Percentiles rank a stretch among this genome's conserved stretches.
Evolutionary conservation across 2,113 vertebrate genomes (phyloP).

Genomic region (Heptranchias perlo): DNA sequence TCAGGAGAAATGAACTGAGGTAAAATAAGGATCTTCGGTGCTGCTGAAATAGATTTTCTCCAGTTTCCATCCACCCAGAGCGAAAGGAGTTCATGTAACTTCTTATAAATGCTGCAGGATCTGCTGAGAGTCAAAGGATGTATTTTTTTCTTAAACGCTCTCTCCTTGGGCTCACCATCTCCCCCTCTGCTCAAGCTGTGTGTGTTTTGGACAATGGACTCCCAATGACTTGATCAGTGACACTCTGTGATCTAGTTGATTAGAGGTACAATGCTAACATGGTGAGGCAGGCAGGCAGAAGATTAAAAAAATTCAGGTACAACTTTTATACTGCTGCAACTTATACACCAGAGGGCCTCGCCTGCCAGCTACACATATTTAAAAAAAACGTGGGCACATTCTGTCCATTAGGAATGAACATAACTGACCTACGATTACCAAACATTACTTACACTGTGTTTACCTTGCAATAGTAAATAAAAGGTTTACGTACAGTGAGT

Average conservation of each 20-base stretch:
- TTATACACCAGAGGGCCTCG: neutral
- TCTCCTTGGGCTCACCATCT: too few species aligned
- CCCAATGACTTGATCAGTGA: too few species aligned
- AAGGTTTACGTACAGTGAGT: conserved; percentile 71
- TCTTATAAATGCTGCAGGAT: neutral
- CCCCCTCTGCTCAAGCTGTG: too few species aligned
- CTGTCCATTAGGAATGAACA: neutral
- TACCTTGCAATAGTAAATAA: neutral
- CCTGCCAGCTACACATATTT: neutral
- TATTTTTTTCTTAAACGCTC: neutral
- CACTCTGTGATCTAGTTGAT: too few species aligned
- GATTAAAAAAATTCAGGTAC: too few species aligned
- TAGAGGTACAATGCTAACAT: too few species aligned
- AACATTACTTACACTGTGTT: neutral
- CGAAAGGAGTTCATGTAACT: neutral
- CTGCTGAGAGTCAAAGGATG: neutral
- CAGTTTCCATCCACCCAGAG: neutral
- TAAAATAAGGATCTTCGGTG: neutral
- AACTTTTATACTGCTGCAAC: neutral
- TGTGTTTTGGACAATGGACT: too few species aligned
- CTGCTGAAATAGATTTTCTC: neutral
- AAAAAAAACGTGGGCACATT: neutral
- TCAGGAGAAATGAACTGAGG: neutral
- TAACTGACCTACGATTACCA: neutral
- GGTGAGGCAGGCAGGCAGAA: too few species aligned